These are phyloP conservation scores for Catalaphyllia jardinei DNA, from an alignment of 64 coral and sea anemone genomes.

Conservation along the genomic window DNA sequence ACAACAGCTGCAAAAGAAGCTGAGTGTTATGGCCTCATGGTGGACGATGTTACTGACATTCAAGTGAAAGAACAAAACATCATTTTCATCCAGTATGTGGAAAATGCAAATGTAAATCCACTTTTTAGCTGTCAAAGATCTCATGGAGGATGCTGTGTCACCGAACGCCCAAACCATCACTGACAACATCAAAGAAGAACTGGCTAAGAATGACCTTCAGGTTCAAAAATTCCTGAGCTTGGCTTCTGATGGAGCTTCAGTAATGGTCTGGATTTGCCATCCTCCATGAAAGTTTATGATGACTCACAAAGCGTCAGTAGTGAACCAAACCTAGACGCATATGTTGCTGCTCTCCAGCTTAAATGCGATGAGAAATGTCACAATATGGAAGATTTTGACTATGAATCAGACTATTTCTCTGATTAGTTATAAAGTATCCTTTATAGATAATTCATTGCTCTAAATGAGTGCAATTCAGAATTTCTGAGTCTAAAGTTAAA, in stretches of 20 bases:
- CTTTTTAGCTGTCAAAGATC: conserved; percentile 18
- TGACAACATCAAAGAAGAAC: conserved; percentile 45
- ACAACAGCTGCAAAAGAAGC: conserved; percentile 9
- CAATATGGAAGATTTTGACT: conserved; percentile 34
- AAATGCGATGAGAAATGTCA: not conserved
- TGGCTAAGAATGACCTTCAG: conserved; percentile 19
- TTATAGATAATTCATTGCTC: too few relatives aligned
- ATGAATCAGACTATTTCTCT: conserved; percentile 31
- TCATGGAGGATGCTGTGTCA: conserved; percentile 11
- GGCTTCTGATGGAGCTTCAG: conserved; percentile 53
- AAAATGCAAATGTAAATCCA: conserved; percentile 17
- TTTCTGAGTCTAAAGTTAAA: too few relatives aligned
- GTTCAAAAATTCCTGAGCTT: conserved; percentile 50
- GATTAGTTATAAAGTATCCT: not conserved
- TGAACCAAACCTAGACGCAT: conserved; percentile 9
- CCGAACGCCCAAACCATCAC: conserved; percentile 41
- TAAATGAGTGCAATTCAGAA: too few relatives aligned
- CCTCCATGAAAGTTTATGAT: conserved; percentile 17
- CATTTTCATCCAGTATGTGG: conserved; percentile 8
- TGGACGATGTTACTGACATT: conserved; percentile 12
- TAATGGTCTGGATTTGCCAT: not conserved
- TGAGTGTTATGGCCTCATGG: conserved; percentile 20
- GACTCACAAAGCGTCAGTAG: conserved; percentile 8
- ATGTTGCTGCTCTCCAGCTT: conserved; percentile 38
- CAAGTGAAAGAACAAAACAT: conserved; percentile 40